Conservation (phyloP, 2,888 invertebrate genomes). For the Sussaba pulchella region DNA sequence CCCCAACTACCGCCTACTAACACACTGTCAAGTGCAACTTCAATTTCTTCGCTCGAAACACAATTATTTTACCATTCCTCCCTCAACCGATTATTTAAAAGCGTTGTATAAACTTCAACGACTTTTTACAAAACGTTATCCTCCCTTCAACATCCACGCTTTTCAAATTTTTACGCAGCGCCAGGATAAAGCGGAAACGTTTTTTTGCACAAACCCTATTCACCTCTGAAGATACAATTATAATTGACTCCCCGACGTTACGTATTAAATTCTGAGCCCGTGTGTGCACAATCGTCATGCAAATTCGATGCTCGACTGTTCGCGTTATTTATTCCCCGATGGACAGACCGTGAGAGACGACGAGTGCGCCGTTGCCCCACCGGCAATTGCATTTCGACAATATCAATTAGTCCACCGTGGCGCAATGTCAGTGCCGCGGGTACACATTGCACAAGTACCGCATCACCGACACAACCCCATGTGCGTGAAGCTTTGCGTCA, state of each 20-base stretch:
- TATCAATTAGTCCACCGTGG: slow-evolving; percentile 54
- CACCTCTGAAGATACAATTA: background rate
- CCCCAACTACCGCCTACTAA: no score
- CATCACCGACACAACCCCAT: background rate
- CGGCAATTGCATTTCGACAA: slow-evolving; percentile 57
- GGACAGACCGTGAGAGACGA: slow-evolving; percentile 24
- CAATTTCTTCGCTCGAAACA: no score
- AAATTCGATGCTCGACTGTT: background rate
- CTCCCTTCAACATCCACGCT: no score
- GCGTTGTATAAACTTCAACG: no score
- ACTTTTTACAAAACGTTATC: no score
- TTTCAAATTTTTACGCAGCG: no score
- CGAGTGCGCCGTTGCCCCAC: slow-evolving; percentile 26
- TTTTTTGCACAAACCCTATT: no score
- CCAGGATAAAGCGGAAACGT: no score
- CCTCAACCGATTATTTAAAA: no score
- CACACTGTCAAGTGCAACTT: no score
- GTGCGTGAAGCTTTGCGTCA: background rate
- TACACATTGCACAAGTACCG: background rate
- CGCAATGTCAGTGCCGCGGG: background rate
- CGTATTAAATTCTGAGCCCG: slow-evolving; percentile 18
- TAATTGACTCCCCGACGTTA: background rate
- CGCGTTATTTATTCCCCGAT: slow-evolving; percentile 35
- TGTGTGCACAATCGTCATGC: background rate
- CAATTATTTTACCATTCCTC: no score